Conservation (phyloP, 2,113 vertebrate species). For the Odocoileus virginianus region DNA sequence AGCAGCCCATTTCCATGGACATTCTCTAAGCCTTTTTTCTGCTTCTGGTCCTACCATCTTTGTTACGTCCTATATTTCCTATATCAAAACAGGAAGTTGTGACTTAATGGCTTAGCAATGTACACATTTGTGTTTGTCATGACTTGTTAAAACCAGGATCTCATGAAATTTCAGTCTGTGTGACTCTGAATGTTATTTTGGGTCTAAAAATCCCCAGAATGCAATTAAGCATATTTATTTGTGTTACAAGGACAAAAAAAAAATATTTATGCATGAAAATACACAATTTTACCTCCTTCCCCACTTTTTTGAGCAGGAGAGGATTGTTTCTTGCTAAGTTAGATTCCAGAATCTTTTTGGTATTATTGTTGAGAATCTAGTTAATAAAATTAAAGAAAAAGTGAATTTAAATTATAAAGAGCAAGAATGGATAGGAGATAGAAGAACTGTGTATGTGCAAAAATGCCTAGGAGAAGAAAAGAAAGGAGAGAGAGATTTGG, state of each 20-base stretch:
- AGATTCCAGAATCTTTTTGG: constrained; percentile 3
- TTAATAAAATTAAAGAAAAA: constrained; percentile 52
- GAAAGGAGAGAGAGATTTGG: not conserved
- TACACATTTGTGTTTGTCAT: not conserved
- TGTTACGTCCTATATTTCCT: not conserved
- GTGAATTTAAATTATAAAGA: constrained; percentile 15
- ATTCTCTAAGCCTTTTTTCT: not conserved
- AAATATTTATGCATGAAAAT: constrained; percentile 45
- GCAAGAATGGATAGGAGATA: not conserved
- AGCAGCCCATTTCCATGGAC: not conserved
- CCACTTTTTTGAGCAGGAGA: not conserved
- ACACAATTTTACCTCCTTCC: constrained; percentile 40
- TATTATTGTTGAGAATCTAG: not conserved
- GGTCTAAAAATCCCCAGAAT: not conserved
- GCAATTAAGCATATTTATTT: constrained; percentile 36
- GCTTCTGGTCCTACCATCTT: not conserved
- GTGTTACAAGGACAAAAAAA: not conserved
- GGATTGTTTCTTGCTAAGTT: constrained; percentile 37
- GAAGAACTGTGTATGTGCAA: not conserved
- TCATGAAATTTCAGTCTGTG: not conserved
- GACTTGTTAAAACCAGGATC: not conserved
- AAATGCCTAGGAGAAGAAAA: not conserved
- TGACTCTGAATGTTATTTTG: constrained; percentile 18
- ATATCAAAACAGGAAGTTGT: not conserved
- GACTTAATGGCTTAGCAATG: not conserved